Base-by-base conservation (phyloP, 1,140 invertebrate species). In the Choristoneura fumiferana region DNA sequence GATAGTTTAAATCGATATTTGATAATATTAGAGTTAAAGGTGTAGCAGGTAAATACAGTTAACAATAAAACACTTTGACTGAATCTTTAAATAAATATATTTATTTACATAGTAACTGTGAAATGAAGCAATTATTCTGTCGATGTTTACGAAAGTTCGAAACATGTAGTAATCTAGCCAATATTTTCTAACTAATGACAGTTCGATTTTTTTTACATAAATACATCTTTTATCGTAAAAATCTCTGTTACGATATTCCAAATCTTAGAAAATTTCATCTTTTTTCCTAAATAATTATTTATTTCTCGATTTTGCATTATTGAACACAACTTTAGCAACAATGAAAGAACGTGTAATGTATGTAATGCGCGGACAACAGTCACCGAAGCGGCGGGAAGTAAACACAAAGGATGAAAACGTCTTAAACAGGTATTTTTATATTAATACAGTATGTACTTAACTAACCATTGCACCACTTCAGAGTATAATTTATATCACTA, bases 31-130 rank as follows among this genome's bases (percentile, higher is more conserved):
- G 2, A 29, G 6, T 3, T 29, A 29, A 29, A 3, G 22, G 6
- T 29, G 22, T n/a, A n/a, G n/a, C n/a, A n/a, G n/a, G n/a, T n/a
- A n/a, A n/a, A n/a, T n/a, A 29, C 22, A 29, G 22, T 2, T 29
- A 29, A 2, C 2, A 29, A 79, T 76, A 60, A 84, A 81, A 84
- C 67, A 68, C 65, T 53, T 22, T 43, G 49, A 8, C 60, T 45
- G 75, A 82, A 76, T 81, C 73, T 74, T 87, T 87, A 88, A 88
- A 88, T 88, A 88, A 86, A 88, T 88, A 88, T 88, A 84, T 88
- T 88, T 88, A 88, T 88, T 86, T 88, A 88, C 83, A 88, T 55
- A 76, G 65, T 82, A 86, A 88, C 83, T 73, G 66, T 76, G 67
- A 84, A 79, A 76, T 78, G 73, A 82, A 79, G 74, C 60, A 78